Evolutionary conservation across 64 coral and sea anemone species (phyloP).

Genomic region (Montipora sp.): DNA sequence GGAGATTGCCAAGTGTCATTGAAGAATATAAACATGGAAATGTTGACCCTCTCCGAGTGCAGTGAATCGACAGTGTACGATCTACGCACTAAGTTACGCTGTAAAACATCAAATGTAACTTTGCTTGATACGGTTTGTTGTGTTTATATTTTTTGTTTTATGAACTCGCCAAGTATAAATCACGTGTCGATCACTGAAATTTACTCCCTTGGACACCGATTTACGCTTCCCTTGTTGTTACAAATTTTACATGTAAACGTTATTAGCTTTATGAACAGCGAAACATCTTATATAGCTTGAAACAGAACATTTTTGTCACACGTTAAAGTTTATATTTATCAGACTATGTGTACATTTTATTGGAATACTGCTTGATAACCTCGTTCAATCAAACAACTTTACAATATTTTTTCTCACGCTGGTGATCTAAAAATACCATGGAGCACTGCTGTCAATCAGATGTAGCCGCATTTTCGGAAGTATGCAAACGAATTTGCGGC

Average conservation of each 20-base stretch:
- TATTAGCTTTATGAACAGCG: too few relatives aligned
- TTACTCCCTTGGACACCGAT: too few relatives aligned
- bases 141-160: too few relatives aligned
- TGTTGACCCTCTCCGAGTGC: conserved; percentile 42
- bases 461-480: conserved; percentile 27
- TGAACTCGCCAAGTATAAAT: too few relatives aligned
- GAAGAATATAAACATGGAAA: conserved; percentile 55
- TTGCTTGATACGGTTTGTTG: too few relatives aligned
- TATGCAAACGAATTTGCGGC: conserved; percentile 30
- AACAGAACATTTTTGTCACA: too few relatives aligned
- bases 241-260: too few relatives aligned
- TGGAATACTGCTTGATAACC: neutral
- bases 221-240: too few relatives aligned
- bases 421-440: neutral
- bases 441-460: conserved; percentile 23
- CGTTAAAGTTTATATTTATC: neutral
- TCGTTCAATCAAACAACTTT: neutral
- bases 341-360: neutral
- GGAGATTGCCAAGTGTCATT: conserved; percentile 49
- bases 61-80: neutral
- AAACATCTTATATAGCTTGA: too few relatives aligned
- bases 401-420: neutral
- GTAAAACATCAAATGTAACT: too few relatives aligned
- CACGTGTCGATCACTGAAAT: too few relatives aligned
- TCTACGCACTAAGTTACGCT: too few relatives aligned